A percentile compares a stretch with the other conserved stretches of the same genome.
These are phyloP conservation scores for Loxodonta africana DNA, from an alignment of 2,113 vertebrate species.

Conservation along the genomic window DNA sequence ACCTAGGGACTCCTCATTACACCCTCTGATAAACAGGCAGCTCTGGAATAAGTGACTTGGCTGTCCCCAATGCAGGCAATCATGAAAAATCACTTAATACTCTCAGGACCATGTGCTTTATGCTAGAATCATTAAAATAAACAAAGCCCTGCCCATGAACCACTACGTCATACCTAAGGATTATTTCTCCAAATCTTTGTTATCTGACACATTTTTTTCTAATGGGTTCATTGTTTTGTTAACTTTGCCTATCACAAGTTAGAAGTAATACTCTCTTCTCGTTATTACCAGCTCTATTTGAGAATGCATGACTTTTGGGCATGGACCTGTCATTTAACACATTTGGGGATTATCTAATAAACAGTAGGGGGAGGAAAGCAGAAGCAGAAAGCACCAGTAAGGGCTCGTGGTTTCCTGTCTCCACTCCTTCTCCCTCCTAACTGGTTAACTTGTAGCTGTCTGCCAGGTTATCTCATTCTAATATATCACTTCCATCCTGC, in stretches of 20 bases:
- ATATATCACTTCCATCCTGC: neutral
- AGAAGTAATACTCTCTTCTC: neutral
- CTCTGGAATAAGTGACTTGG: neutral
- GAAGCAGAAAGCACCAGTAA: neutral
- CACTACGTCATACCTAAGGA: no score
- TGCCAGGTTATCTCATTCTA: neutral
- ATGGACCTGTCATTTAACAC: neutral
- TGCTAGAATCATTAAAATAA: neutral
- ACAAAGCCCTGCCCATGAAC: neutral
- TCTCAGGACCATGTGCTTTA: neutral
- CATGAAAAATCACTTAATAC: neutral
- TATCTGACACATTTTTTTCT: no score
- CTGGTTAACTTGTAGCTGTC: rapidly evolving
- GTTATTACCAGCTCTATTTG: neutral
- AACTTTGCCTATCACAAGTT: neutral
- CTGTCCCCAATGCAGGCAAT: neutral
- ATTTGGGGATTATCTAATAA: neutral
- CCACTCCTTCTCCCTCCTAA: neutral
- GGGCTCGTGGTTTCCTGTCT: neutral
- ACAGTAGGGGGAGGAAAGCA: neutral
- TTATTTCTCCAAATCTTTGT: no score
- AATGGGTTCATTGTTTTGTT: neutral
- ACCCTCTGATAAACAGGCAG: neutral
- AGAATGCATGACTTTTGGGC: neutral
- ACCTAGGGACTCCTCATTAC: neutral